Conservation (phyloP, 2,113 vertebrate genomes). For the Arvicanthis niloticus region DNA sequence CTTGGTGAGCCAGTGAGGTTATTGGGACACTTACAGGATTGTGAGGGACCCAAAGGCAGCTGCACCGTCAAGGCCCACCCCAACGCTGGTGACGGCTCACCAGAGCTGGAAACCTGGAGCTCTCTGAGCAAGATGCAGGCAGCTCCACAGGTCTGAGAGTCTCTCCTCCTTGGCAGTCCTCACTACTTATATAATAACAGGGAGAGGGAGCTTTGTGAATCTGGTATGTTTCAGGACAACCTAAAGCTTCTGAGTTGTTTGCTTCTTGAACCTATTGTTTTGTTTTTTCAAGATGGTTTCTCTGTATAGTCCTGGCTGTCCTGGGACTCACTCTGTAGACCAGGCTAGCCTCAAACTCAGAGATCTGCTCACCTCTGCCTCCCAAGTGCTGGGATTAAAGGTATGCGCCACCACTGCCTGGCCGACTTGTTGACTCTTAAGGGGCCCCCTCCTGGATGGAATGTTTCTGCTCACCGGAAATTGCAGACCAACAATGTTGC, state of each 20-base stretch:
- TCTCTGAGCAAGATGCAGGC: background rate
- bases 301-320: background rate
- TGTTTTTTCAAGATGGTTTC: background rate
- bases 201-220: background rate
- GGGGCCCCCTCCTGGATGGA: background rate
- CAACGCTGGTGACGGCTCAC: background rate
- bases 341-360: background rate
- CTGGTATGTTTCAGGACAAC: background rate
- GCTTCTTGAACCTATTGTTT: background rate
- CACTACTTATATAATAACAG: too few relatives aligned
- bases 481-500: background rate
- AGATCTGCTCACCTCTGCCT: background rate
- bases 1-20: background rate
- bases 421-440: background rate
- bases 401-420: background rate
- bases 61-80: background rate
- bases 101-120: background rate
- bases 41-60: background rate
- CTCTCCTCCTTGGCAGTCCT: background rate
- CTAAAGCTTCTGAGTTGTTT: background rate
- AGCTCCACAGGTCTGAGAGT: background rate
- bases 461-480: background rate
- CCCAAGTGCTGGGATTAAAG: background rate
- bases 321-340: background rate
- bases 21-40: background rate